Conservation (phyloP, 1,140 invertebrate genomes). For the Psilanteris sp. region DNA sequence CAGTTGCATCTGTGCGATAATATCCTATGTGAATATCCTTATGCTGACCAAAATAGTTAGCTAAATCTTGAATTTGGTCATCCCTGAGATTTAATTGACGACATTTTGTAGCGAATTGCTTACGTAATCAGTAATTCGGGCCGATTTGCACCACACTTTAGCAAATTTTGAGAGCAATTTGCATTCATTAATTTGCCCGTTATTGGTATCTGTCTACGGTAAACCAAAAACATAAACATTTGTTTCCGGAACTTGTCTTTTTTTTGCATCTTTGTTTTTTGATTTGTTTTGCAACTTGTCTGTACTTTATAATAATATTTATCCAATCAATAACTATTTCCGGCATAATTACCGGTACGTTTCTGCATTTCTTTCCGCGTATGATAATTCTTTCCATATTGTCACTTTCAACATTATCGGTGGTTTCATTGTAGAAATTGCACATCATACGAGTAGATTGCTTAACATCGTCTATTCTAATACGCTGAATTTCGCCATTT, state of each 20-base stretch:
- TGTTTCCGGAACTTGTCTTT: background rate
- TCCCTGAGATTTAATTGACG: background rate
- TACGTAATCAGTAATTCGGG: background rate
- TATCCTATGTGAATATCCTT: background rate
- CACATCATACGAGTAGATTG: background rate
- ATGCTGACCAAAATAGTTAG: no score
- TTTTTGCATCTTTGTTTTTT: no score
- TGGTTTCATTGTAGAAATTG: background rate
- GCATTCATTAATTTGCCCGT: background rate
- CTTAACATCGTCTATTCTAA: background rate
- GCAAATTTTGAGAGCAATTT: background rate
- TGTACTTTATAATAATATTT: slow-evolving; percentile 1
- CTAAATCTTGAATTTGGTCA: background rate
- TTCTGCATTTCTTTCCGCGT: slow-evolving; percentile 3
- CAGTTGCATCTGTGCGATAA: no score
- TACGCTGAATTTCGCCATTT: background rate
- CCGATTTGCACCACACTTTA: background rate
- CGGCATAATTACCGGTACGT: slow-evolving; percentile 1
- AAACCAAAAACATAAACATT: background rate
- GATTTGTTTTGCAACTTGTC: background rate
- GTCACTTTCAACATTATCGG: background rate
- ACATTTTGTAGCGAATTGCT: background rate
- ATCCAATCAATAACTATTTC: slow-evolving; percentile 1
- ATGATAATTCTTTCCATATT: background rate
- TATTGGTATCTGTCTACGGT: background rate